phyloP scores from a whole-genome alignment of 2,113 vertebrate species.

The Lophotis ruficrista region DNA sequence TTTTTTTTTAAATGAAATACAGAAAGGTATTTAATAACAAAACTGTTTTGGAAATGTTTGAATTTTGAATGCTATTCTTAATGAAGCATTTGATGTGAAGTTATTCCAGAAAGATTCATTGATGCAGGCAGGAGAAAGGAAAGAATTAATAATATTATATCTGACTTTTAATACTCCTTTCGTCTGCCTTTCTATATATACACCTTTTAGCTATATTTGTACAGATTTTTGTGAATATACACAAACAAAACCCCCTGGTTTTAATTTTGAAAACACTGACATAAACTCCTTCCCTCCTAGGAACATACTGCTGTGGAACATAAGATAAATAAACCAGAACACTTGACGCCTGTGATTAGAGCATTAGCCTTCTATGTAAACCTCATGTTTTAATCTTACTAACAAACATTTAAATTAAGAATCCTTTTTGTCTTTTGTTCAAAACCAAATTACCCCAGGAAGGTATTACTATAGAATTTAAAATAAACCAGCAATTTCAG shows the following conservation, averaged over 20 bases:
- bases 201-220: not conserved
- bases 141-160: not conserved
- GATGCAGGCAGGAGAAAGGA: not conserved
- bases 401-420: not conserved
- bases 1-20: too few relatives aligned
- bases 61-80: not conserved
- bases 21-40: not conserved
- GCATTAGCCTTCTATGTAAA: not conserved
- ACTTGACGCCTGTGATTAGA: not conserved
- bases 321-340: not conserved
- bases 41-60: not conserved
- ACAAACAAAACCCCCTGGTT: not conserved
- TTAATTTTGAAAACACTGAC: not conserved
- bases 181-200: not conserved
- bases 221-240: not conserved
- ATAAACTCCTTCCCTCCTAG: not conserved
- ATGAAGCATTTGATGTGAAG: not conserved
- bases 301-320: not conserved
- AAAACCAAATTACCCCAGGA: slow-evolving; percentile 1
- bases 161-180: not conserved
- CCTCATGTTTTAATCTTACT: not conserved
- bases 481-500: slow-evolving; percentile 9
- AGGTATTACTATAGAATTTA: not conserved
- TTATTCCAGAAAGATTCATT: not conserved
- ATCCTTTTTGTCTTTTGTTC: not conserved